phyloP scores from a whole-genome alignment of 2,888 invertebrate species.

The Lydus trimaculatus region DNA sequence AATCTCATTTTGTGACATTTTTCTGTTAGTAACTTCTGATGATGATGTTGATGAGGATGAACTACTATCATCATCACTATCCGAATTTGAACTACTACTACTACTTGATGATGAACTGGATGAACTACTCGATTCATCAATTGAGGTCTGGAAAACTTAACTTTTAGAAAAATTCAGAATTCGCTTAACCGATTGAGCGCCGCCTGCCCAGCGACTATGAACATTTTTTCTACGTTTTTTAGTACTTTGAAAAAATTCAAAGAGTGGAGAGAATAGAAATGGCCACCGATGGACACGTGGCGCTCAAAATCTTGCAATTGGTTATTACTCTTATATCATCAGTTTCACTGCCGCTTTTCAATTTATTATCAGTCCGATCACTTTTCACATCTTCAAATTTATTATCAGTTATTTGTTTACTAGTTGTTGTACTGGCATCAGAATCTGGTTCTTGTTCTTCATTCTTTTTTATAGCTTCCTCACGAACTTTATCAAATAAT shows the following conservation, averaged over 20 bases:
- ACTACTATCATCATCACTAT: constrained; percentile 64
- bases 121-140: constrained; percentile 35
- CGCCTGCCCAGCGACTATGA: too few relatives aligned
- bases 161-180: neutral
- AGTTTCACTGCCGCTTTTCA: constrained; percentile 38
- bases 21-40: constrained; percentile 49
- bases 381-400: constrained; percentile 42
- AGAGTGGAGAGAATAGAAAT: too few relatives aligned
- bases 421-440: constrained; percentile 48
- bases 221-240: too few relatives aligned
- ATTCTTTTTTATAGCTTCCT: constrained; percentile 59
- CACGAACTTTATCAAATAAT: constrained; percentile 61
- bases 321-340: constrained; percentile 44
- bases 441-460: constrained; percentile 49
- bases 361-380: constrained; percentile 19
- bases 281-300: too few relatives aligned
- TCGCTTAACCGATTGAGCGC: too few relatives aligned
- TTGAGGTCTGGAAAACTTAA: constrained; percentile 33
- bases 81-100: constrained; percentile 61
- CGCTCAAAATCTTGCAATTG: too few relatives aligned
- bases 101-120: constrained; percentile 64
- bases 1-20: constrained; percentile 54
- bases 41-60: constrained; percentile 53
- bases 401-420: constrained; percentile 42
- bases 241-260: too few relatives aligned